Evolutionary conservation across 1,140 invertebrate genomes (phyloP), one percentile per base, ranked within the genome.

Genomic region (Euura saliciscinereae): DNA sequence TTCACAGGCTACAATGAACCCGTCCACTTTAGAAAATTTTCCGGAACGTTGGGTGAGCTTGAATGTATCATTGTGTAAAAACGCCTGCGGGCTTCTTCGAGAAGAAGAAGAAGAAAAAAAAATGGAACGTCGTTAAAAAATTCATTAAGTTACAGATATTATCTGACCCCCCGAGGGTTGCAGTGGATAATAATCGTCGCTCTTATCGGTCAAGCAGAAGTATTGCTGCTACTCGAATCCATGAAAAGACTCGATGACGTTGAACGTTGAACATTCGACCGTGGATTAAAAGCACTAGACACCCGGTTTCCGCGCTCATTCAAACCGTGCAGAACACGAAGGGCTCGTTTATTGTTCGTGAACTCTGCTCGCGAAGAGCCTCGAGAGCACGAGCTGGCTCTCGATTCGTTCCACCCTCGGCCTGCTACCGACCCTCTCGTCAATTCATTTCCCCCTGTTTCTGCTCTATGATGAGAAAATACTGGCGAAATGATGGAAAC

Each of bases 251-350:
- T 28, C 28, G 28, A 28, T 28, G 28, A 28, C 28, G 28, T 28
- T n/a, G 51, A 59, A 59, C 51, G 51, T 59, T n/a, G 51, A 59
- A 59, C 51, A n/a, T 59, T 59, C 51, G 51, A 59, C 8, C 51
- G 51, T 8, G 28, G 28, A 28, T 28, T 59, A n/a, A 59, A 59
- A 59, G 51, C 13, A 59, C 51, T 6, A n/a, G 51, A 59, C 8
- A n/a, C 8, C 51, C 51, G 51, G 13, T 59, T 59, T 59, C 51
- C 51, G 51, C 51, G 51, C 51, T 8, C 51, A 59, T 59, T 59
- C 51, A 4, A 59, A 59, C 51, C 51, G 13, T n/a, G 51, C 51
- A n/a, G 51, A 59, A 59, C 51, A 59, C 51, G 4, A 8, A 6
- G 51, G 13, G 51, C 10, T 8, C 51, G 51, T 8, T 59, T 59